Evolutionary conservation across 2,888 invertebrate genomes (phyloP).

Genomic region (Tetragonisca angustula): DNA sequence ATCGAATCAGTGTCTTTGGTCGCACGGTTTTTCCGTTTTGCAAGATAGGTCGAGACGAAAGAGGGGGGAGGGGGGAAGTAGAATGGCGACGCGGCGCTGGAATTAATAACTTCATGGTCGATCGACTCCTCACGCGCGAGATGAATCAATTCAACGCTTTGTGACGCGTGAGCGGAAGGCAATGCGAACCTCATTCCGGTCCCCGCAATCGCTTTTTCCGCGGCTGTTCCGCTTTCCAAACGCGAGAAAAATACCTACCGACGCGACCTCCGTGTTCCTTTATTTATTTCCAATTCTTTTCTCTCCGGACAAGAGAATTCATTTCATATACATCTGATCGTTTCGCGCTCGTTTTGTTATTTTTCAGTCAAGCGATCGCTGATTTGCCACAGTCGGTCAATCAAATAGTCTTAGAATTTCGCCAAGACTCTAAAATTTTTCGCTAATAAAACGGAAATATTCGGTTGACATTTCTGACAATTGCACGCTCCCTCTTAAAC

Average conservation of each 20-base stretch:
- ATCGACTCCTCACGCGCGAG: slow-evolving; percentile 43
- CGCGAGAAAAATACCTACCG: neutral
- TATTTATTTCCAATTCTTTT: neutral
- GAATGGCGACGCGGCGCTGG: slow-evolving; percentile 14
- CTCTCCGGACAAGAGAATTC: too few relatives aligned
- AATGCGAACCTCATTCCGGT: slow-evolving; percentile 23
- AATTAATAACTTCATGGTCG: slow-evolving; percentile 59
- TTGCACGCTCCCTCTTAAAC: neutral
- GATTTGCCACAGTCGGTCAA: too few relatives aligned
- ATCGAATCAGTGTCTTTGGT: slow-evolving; percentile 20
- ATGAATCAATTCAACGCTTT: slow-evolving; percentile 55
- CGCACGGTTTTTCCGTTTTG: neutral
- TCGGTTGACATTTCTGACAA: neutral
- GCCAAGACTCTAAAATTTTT: too few relatives aligned
- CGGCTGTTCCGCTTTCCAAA: neutral
- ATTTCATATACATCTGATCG: too few relatives aligned
- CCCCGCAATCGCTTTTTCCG: slow-evolving; percentile 14
- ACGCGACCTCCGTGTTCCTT: neutral
- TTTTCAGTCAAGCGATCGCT: neutral
- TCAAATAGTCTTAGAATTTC: too few relatives aligned
- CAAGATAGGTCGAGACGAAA: slow-evolving; percentile 1
- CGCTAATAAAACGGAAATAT: too few relatives aligned
- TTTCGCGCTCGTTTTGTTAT: neutral
- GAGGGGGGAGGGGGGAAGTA: neutral
- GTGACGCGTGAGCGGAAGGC: slow-evolving; percentile 36